Percentiles rank a stretch among this genome's conserved stretches.
Evolutionary conservation across 2,888 invertebrate genomes (phyloP).

Genomic region (Glaucopsyche alexis): DNA sequence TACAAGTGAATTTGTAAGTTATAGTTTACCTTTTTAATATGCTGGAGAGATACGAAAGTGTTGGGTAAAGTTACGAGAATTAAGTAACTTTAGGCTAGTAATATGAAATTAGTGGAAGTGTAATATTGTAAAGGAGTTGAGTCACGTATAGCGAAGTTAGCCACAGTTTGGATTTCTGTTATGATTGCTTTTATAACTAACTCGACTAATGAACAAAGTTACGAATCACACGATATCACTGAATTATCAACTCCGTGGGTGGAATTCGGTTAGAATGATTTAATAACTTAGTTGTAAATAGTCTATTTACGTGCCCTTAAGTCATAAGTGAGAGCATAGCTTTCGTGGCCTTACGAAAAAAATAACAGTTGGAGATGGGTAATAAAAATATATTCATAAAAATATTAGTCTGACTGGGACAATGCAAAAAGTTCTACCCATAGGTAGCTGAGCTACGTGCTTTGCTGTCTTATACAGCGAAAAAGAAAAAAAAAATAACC

Average conservation of each 20-base stretch:
- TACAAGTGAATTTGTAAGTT: background rate
- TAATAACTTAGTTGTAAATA: no score
- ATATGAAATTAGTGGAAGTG: constrained; percentile 21
- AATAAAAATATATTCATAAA: no score
- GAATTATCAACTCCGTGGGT: constrained; percentile 21
- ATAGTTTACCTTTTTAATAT: constrained; percentile 17
- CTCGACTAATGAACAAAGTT: constrained; percentile 30
- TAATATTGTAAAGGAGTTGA: constrained; percentile 25
- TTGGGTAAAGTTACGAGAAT: background rate
- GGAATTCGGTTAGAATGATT: background rate
- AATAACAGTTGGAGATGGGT: no score
- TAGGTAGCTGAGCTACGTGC: no score
- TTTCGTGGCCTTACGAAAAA: background rate
- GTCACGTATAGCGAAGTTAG: constrained; percentile 30
- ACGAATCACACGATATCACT: constrained; percentile 20
- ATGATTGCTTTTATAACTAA: constrained; percentile 31
- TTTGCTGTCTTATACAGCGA: no score
- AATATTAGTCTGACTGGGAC: no score
- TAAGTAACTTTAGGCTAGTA: constrained; percentile 17
- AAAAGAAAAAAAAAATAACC: no score
- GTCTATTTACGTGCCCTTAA: background rate
- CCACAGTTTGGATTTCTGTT: constrained; percentile 30
- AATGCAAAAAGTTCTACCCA: no score
- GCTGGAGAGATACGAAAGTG: background rate
- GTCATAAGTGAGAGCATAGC: background rate